Conservation (phyloP, 30 jellyfish, hydroid and myxozoan genomes). For the Hydractinia echinata region DNA sequence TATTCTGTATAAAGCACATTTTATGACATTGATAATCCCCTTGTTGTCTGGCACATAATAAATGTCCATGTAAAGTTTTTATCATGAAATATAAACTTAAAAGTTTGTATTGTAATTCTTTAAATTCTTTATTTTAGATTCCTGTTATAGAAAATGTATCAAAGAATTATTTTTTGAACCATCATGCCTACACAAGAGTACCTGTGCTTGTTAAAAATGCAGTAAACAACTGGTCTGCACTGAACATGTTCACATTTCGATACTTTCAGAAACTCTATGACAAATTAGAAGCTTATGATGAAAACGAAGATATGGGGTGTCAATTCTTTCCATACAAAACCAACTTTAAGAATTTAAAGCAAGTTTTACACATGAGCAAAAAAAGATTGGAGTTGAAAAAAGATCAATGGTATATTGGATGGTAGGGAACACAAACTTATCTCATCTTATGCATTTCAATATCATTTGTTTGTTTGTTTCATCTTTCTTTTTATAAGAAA, state of each 20-base stretch:
- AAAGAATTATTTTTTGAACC: constrained; percentile 52
- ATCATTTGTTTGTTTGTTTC: no score
- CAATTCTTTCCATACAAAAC: constrained; percentile 94
- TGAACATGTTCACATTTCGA: constrained; percentile 45
- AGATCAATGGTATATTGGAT: constrained; percentile 93
- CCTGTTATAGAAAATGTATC: constrained; percentile 55
- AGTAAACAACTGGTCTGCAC: constrained; percentile 82
- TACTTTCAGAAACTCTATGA: constrained; percentile 61
- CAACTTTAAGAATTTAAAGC: constrained; percentile 50
- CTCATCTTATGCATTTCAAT: no score
- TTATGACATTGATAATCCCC: no score
- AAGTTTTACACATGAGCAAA: constrained; percentile 70
- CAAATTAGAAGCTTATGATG: constrained; percentile 58
- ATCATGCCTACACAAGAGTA: constrained; percentile 79
- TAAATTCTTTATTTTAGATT: constrained; percentile 20
- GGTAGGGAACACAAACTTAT: constrained; percentile 50
- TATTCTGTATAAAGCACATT: no score
- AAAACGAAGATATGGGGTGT: constrained; percentile 54
- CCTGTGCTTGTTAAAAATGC: constrained; percentile 89
- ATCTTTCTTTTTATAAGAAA: no score
- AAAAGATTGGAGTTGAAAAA: constrained; percentile 52
- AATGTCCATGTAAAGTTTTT: no score
- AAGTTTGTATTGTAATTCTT: no score
- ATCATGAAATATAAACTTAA: not conserved
- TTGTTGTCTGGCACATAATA: no score